Base-by-base conservation (phyloP, 2,888 invertebrate species). In the Microplitis deprimator region DNA sequence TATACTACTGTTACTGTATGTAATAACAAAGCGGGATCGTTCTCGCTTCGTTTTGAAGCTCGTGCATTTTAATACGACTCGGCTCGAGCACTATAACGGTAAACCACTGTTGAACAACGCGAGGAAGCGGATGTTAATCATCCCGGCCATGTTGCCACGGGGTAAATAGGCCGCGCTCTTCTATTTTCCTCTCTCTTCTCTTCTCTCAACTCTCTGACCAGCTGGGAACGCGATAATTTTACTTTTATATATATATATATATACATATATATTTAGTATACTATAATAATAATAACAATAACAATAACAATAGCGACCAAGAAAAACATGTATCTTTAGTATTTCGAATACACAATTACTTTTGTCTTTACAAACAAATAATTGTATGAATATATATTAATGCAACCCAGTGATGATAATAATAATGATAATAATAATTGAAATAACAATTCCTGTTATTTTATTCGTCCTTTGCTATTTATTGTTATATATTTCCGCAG, bases 41-140 rank as follows among this genome's bases (percentile, higher is more conserved):
- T 71, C 73, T 73, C 73, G 70, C 77, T 71, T 75, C 72, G 77
- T 71, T 75, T 41, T 75, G 59, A 72, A 78, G 72, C 77, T 72
- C 75, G 71, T 78, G 77, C 77, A 75, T 75, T 75, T 77, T 77
- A 77, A 77, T 77, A 77, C 74, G 71, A 75, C 74, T 71, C 68
- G 70, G 72, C 68, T 62, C 29, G 69, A 75, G 50, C 59, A 68
- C 77, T 75, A 75, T 75, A 75, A 71, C 77, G 74, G 72, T 77
- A 77, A 77, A 77, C 75, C 76, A 77, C 78, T 74, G 73, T 79
- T 79, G 78, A 81, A 81, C 78, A 79, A 78, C 77, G 72, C 78
- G 59, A 59, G 78, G 73, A 38, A 73, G 75, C 69, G 73, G 73
- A 78, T 81, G 81, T 82, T 83, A 82, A 84, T 82, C 83, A 81